Evolutionary conservation across 2,888 invertebrate genomes (phyloP).

Genomic region (Heliconius hortense): DNA sequence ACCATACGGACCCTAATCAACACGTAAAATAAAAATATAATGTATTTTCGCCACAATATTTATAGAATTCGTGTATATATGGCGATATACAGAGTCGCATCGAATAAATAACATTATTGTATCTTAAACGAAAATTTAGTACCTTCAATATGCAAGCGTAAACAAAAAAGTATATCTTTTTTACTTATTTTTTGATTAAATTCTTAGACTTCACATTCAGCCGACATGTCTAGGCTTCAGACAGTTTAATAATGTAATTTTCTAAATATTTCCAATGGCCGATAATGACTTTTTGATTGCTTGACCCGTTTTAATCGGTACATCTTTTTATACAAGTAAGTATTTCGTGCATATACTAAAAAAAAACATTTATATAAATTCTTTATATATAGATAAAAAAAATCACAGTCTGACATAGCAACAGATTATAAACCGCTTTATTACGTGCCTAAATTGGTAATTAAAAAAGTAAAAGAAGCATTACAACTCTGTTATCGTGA

Average conservation of each 20-base stretch:
- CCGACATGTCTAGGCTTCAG: conserved; percentile 24
- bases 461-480: conserved; percentile 4
- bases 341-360: neutral
- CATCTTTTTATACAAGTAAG: neutral
- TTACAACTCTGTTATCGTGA: neutral
- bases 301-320: conserved; percentile 12
- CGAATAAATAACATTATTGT: too few relatives aligned
- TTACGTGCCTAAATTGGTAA: neutral
- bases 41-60: too few relatives aligned
- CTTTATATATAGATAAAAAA: conserved; percentile 6
- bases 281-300: conserved; percentile 38
- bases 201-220: conserved; percentile 4
- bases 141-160: neutral
- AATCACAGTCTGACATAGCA: neutral
- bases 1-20: too few relatives aligned
- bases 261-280: conserved; percentile 26
- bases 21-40: too few relatives aligned
- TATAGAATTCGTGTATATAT: too few relatives aligned
- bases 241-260: conserved; percentile 19
- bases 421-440: conserved; percentile 4
- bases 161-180: neutral
- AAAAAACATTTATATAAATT: neutral
- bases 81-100: too few relatives aligned
- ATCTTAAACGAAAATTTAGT: too few relatives aligned
- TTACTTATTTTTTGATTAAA: neutral